phyloP scores from a whole-genome alignment of 1,140 invertebrate species.

The Vollenhovia emeryi region DNA sequence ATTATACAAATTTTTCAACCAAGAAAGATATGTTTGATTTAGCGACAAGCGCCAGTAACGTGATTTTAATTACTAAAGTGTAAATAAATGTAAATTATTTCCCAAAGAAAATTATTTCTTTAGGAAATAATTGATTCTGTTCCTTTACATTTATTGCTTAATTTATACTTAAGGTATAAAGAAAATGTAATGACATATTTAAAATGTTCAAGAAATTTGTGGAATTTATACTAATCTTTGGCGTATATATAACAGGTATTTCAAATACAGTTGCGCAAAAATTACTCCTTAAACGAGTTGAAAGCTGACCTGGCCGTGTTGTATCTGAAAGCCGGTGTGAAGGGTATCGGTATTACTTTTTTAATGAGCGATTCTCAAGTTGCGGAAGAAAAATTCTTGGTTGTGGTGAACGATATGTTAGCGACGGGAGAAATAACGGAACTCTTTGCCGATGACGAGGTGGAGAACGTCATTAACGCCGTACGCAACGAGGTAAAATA shows the following conservation, averaged over 20 bases:
- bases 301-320: conserved; percentile 93
- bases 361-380: conserved; percentile 98
- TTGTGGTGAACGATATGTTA: conserved; percentile 96
- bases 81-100: not conserved
- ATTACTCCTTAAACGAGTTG: conserved; percentile 94
- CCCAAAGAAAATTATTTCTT: no score
- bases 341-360: conserved; percentile 95
- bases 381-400: conserved; percentile 95
- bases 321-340: conserved; percentile 95
- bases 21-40: conserved; percentile 16
- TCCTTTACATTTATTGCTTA: no score
- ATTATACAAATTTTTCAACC: not conserved
- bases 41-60: not conserved
- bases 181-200: not conserved
- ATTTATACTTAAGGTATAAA: no score
- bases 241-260: conserved; percentile 75
- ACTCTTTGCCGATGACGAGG: conserved; percentile 95
- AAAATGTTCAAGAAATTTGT: not conserved
- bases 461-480: conserved; percentile 94
- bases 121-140: no score
- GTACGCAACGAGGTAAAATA: conserved; percentile 92
- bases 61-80: not conserved
- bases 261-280: conserved; percentile 95
- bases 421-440: conserved; percentile 97
- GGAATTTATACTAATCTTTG: not conserved